phyloP scores from a whole-genome alignment of 2,113 vertebrate species.

The Sarotherodon lohbergeri region DNA sequence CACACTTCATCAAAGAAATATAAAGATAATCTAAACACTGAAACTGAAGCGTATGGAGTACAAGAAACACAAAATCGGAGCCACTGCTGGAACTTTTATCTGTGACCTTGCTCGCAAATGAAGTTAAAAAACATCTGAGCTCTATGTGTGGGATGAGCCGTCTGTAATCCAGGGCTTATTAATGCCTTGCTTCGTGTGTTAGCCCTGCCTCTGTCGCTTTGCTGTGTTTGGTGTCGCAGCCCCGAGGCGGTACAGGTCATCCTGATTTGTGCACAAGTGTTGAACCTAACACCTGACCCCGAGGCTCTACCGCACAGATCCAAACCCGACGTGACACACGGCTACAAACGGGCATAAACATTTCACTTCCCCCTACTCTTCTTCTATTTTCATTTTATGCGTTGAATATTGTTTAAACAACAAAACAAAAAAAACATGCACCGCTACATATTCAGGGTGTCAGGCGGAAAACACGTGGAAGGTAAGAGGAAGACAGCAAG shows the following conservation, averaged over 20 bases:
- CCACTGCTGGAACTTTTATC: neutral
- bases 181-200: neutral
- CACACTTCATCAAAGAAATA: neutral
- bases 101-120: neutral
- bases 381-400: neutral
- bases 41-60: neutral
- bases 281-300: constrained; percentile 69
- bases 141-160: neutral
- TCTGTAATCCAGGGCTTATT: neutral
- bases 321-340: constrained; percentile 57
- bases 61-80: neutral
- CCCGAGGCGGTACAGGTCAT: constrained; percentile 48
- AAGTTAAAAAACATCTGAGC: neutral
- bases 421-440: neutral
- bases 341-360: constrained; percentile 51
- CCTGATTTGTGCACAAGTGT: constrained; percentile 61
- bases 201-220: constrained; percentile 30
- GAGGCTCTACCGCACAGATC: constrained; percentile 41
- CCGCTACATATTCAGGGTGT: constrained; percentile 40
- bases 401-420: neutral
- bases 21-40: neutral
- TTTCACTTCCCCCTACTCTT: neutral
- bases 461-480: constrained; percentile 40
- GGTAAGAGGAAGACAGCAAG: constrained; percentile 21
- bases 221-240: constrained; percentile 37